Percentiles rank a stretch among this genome's conserved stretches.
phyloP scores from a whole-genome alignment of 2,113 vertebrate species.

The Heterotilapia buettikoferi region DNA sequence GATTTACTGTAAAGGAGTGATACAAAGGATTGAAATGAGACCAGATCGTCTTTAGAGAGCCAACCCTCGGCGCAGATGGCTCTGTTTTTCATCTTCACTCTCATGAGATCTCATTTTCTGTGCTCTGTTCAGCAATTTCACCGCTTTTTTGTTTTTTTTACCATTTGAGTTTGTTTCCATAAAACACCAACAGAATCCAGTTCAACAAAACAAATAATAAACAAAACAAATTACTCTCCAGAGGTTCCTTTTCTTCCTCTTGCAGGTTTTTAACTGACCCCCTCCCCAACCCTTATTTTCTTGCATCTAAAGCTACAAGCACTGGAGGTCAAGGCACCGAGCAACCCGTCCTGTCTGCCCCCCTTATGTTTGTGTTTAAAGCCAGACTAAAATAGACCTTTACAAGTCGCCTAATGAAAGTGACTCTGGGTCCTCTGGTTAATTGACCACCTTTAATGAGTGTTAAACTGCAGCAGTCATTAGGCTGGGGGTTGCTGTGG shows the following conservation, averaged over 20 bases:
- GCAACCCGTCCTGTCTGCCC: background rate
- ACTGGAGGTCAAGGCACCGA: background rate
- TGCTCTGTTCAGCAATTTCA: slow-evolving; percentile 53
- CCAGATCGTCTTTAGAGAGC: slow-evolving; percentile 64
- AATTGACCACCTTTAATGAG: slow-evolving; percentile 71
- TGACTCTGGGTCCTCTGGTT: slow-evolving; percentile 55
- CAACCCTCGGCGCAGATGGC: slow-evolving; percentile 67
- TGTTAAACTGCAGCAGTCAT: slow-evolving; percentile 65
- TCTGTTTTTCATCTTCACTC: slow-evolving; percentile 68
- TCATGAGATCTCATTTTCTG: slow-evolving; percentile 68
- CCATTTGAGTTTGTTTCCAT: slow-evolving; percentile 58
- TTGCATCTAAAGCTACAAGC: background rate
- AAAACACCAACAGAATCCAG: slow-evolving; percentile 58
- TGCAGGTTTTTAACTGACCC: background rate
- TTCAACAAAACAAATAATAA: slow-evolving; percentile 64
- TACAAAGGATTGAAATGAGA: slow-evolving; percentile 65
- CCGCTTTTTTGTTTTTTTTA: slow-evolving; percentile 1
- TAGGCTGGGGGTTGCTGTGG: slow-evolving; percentile 56
- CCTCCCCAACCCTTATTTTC: background rate
- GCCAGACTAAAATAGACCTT: slow-evolving; percentile 57
- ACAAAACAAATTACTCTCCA: slow-evolving; percentile 54
- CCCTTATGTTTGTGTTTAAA: slow-evolving; percentile 37
- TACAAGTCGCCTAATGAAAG: slow-evolving; percentile 62
- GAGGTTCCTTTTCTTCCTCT: slow-evolving; percentile 16
- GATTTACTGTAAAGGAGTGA: slow-evolving; percentile 66